Conservation (phyloP, 1,140 invertebrate genomes). For the Meloidogyne hapla region DNA sequence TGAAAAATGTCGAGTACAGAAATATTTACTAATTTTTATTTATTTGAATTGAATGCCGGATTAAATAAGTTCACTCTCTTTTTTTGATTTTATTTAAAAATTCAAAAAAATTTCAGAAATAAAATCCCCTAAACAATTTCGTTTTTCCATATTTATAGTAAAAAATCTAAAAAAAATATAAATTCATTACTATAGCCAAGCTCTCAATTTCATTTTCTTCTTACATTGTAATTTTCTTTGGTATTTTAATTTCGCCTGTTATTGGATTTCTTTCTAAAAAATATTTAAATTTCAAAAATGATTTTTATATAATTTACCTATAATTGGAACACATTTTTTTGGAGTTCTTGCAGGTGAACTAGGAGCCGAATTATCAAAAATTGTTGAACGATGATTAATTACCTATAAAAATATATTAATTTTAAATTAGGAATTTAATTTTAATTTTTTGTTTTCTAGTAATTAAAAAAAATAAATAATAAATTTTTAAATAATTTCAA, state of each 20-base stretch:
- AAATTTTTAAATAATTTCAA: neutral
- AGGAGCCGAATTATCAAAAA: slow-evolving; percentile 40
- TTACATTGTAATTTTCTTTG: slow-evolving; percentile 40
- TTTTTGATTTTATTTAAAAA: too few relatives aligned
- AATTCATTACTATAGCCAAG: neutral
- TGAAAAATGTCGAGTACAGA: too few relatives aligned
- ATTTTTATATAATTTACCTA: slow-evolving; percentile 37
- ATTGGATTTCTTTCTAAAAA: slow-evolving; percentile 53
- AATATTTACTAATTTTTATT: too few relatives aligned
- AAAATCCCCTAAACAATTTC: too few relatives aligned
- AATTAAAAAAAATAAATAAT: too few relatives aligned
- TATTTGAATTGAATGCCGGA: too few relatives aligned
- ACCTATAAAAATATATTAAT: neutral
- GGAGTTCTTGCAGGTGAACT: slow-evolving; percentile 46
- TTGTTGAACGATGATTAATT: slow-evolving; percentile 31
- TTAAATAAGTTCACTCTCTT: too few relatives aligned
- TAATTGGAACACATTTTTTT: slow-evolving; percentile 48
- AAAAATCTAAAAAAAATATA: too few relatives aligned
- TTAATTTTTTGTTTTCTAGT: too few relatives aligned
- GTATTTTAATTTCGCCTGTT: slow-evolving; percentile 56
- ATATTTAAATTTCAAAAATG: slow-evolving; percentile 10
- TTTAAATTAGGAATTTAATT: too few relatives aligned
- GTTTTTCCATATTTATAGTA: too few relatives aligned
- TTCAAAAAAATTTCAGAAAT: too few relatives aligned
- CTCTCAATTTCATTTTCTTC: neutral